Evolutionary conservation across 2,113 vertebrate genomes (phyloP).

Genomic region (Cygnus atratus): DNA sequence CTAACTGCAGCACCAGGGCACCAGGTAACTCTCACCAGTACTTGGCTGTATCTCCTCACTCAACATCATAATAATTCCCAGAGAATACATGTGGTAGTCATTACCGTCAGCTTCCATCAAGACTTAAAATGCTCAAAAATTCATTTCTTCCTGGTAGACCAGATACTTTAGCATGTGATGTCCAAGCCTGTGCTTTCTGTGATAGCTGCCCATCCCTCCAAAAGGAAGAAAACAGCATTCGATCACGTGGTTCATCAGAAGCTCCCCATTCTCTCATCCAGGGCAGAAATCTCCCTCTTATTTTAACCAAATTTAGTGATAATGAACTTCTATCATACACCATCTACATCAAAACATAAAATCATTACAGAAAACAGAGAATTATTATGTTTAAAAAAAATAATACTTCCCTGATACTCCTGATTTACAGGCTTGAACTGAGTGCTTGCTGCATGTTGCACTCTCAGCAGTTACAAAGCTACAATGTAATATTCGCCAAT

Average conservation of each 20-base stretch:
- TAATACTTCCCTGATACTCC: background rate
- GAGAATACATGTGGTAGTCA: background rate
- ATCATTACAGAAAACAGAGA: background rate
- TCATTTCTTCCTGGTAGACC: background rate
- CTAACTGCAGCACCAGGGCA: background rate
- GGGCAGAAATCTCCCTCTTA: background rate
- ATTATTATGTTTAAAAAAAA: background rate
- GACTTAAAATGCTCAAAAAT: slow-evolving; percentile 5
- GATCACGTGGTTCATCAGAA: background rate
- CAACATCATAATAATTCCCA: background rate
- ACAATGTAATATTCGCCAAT: background rate
- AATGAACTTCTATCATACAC: background rate
- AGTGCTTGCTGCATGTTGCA: background rate
- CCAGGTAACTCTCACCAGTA: background rate
- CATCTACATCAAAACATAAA: background rate
- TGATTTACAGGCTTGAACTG: background rate
- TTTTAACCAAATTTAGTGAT: background rate
- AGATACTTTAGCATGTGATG: background rate
- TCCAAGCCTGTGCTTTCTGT: background rate
- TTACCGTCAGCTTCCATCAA: background rate
- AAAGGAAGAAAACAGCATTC: background rate
- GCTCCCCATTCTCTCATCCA: background rate
- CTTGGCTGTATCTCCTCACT: background rate
- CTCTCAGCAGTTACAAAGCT: background rate
- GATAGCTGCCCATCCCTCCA: background rate